phyloP scores from a whole-genome alignment of 2,113 vertebrate species.

The Micronisus gabar region DNA sequence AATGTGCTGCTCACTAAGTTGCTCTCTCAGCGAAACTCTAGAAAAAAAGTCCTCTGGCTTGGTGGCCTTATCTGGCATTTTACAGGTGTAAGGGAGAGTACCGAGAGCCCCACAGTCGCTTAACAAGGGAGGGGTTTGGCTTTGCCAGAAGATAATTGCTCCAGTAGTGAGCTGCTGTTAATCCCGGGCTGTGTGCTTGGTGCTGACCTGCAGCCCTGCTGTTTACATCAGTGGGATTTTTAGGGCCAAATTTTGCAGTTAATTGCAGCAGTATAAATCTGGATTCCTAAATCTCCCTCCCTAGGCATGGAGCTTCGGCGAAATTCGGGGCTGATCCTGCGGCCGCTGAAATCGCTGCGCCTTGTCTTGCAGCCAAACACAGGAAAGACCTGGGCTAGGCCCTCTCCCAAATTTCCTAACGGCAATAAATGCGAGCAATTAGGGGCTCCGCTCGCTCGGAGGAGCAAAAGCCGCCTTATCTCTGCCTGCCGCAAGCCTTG shows the following conservation, averaged over 20 bases:
- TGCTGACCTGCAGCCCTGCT: slow-evolving; percentile 41
- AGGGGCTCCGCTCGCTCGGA: background rate
- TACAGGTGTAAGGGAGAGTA: background rate
- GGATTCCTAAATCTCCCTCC: background rate
- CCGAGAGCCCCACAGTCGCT: background rate
- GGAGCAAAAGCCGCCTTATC: background rate
- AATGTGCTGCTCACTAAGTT: background rate
- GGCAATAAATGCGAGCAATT: slow-evolving; percentile 23
- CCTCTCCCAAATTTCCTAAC: background rate
- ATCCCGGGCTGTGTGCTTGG: slow-evolving; percentile 26
- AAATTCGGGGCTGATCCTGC: background rate
- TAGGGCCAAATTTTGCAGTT: slow-evolving; percentile 41
- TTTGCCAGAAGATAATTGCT: slow-evolving; percentile 48
- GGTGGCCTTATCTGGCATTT: slow-evolving; percentile 13
- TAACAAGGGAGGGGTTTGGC: background rate
- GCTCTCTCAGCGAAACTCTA: background rate
- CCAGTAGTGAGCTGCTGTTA: slow-evolving; percentile 18
- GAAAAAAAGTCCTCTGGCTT: background rate
- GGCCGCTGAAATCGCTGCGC: accelerated
- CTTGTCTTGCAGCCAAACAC: background rate
- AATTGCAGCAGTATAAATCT: background rate
- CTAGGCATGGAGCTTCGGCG: background rate
- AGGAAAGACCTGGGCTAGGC: background rate
- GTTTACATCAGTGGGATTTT: slow-evolving; percentile 42
- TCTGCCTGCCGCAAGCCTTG: background rate